Conservation (phyloP, 2,888 invertebrate species). For the Melipona bicolor region DNA sequence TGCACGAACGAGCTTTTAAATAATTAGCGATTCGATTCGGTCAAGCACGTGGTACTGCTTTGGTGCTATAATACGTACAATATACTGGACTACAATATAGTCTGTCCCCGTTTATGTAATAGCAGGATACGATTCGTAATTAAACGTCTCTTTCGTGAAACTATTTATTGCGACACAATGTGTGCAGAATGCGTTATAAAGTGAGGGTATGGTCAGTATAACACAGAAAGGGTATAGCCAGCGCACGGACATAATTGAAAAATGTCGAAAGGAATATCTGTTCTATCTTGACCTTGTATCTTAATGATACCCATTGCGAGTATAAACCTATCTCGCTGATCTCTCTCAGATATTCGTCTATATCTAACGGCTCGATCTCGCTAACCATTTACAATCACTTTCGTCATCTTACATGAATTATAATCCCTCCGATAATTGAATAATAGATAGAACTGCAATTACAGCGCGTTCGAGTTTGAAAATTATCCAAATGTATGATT, state of each 20-base stretch:
- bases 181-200: not conserved
- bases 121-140: not conserved
- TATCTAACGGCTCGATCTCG: not conserved
- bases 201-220: not conserved
- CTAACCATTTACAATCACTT: not conserved
- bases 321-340: not conserved
- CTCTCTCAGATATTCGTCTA: not conserved
- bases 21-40: not conserved
- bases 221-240: not conserved
- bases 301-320: not conserved
- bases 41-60: not conserved
- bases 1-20: too few relatives aligned
- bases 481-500: too few relatives aligned
- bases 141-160: not conserved
- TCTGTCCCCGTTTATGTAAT: not conserved
- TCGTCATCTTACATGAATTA: not conserved
- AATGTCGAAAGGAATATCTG: not conserved
- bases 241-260: not conserved
- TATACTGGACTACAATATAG: not conserved
- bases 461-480: too few relatives aligned
- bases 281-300: not conserved
- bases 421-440: not conserved
- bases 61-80: not conserved
- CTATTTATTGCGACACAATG: too few relatives aligned
- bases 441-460: too few relatives aligned